Base-by-base conservation (phyloP, 1,140 invertebrate genomes). In the Pseudomyrmex cubaensis region DNA sequence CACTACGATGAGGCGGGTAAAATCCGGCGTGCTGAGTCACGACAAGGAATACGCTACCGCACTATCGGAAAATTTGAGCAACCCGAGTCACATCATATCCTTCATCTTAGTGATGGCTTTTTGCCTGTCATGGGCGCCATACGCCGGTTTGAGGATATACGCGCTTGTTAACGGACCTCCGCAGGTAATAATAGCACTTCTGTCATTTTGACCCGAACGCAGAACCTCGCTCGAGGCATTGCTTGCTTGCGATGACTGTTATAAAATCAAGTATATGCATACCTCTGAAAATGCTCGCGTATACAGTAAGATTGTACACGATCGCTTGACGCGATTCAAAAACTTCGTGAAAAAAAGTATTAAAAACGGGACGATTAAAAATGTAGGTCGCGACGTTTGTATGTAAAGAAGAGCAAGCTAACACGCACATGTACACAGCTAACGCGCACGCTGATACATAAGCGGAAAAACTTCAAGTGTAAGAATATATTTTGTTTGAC, bases 31-130 rank as follows among this genome's bases (percentile, higher is more conserved):
- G 85, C 96, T 97, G 20, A 97, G 98, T 85, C 98, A 99, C 94
- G 98, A 99, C 93, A 98, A 98, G 94, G 98, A 99, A 94, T 98
- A 98, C 93, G 97, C 97, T 59, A 98, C 98, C 8, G 97, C 98
- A 46, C 95, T 99, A 46, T 97, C 97, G 61, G 98, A 98, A 94
- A 98, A 98, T 93, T 95, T 98, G 69, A 96, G 97, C 85, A 98
- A 99, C 94, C 98, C 97, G 66, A 98, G 97, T 95, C 98, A 99
- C 95, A 96, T 98, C 90, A 98, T 99, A 96, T 98, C 98, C 87
- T 98, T 99, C 93, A 96, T 98, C 82, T 96, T 99, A 86, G 97
- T 99, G 74, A 95, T 98, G 87, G 94, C 97, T 62, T 99, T 99
- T 94, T 98, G 98, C 96, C 92, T 99, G 57, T 98, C 98, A 72